A percentile compares a stretch with the other conserved stretches of the same genome.
These are phyloP conservation scores for Acropternis orthonyx DNA, from an alignment of 2,797 vertebrate genomes.

Conservation along the genomic window DNA sequence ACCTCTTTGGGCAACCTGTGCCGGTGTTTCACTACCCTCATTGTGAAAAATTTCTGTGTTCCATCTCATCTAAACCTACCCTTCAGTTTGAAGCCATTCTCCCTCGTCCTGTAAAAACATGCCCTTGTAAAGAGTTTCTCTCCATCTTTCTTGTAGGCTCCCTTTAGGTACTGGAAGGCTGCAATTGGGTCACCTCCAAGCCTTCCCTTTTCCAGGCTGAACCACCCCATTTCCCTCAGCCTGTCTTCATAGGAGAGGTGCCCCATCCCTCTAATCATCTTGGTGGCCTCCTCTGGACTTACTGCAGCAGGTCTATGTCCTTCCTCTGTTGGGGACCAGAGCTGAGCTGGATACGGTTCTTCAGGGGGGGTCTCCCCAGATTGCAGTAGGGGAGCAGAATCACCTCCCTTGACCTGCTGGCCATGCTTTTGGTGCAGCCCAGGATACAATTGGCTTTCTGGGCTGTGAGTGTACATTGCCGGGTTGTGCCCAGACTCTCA, in stretches of 20 bases:
- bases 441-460: accelerated
- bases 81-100: background rate
- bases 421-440: background rate
- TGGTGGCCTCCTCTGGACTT: background rate
- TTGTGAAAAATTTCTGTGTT: background rate
- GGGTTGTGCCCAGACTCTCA: background rate
- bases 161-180: background rate
- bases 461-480: accelerated
- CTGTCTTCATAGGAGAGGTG: background rate
- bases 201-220: background rate
- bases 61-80: background rate
- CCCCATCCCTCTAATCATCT: background rate
- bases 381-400: background rate
- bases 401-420: accelerated
- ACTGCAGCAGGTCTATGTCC: background rate
- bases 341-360: background rate
- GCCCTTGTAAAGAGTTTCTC: background rate
- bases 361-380: background rate
- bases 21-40: background rate
- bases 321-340: background rate
- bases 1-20: background rate
- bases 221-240: background rate
- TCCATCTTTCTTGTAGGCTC: background rate
- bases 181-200: no score
- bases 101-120: background rate